A percentile compares a stretch with the other conserved stretches of the same genome.
These are phyloP conservation scores for Laspeyria flexula DNA, from an alignment of 2,888 invertebrate genomes.

Conservation along the genomic window DNA sequence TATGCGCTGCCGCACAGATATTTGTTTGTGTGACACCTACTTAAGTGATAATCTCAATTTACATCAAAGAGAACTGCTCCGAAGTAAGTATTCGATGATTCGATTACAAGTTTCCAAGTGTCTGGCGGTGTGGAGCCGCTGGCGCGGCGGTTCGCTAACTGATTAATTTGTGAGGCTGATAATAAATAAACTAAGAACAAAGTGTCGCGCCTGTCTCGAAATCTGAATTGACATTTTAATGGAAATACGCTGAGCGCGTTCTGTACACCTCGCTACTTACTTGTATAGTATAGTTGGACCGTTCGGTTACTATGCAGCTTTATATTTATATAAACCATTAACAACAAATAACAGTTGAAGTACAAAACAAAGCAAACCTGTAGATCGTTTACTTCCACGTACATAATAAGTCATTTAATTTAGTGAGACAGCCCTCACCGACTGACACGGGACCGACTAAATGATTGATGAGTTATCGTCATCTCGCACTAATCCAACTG, in stretches of 20 bases:
- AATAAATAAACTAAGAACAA: constrained; percentile 1
- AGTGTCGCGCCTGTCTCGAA: neutral
- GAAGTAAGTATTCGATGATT: too few species aligned
- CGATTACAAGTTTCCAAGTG: too few species aligned
- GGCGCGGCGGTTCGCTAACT: neutral
- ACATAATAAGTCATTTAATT: neutral
- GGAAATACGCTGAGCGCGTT: constrained; percentile 6
- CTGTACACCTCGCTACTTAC: neutral
- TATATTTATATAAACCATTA: too few species aligned
- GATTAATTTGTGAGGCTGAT: neutral
- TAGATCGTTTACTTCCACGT: too few species aligned
- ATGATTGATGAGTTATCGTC: neutral
- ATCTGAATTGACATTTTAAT: constrained; percentile 10
- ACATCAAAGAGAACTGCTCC: neutral
- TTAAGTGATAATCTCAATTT: neutral
- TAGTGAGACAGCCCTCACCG: neutral
- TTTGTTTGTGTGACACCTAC: neutral
- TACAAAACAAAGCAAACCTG: too few species aligned
- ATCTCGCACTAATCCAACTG: neutral
- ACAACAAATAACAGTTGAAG: neutral
- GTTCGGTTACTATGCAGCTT: too few species aligned
- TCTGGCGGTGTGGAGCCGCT: too few species aligned
- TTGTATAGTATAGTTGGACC: too few species aligned
- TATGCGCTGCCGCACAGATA: neutral
- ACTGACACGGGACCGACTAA: neutral